A percentile compares a stretch with the other conserved stretches of the same genome.
Conservation (phyloP, 2,113 vertebrate species). For the Regulus satrapa region DNA sequence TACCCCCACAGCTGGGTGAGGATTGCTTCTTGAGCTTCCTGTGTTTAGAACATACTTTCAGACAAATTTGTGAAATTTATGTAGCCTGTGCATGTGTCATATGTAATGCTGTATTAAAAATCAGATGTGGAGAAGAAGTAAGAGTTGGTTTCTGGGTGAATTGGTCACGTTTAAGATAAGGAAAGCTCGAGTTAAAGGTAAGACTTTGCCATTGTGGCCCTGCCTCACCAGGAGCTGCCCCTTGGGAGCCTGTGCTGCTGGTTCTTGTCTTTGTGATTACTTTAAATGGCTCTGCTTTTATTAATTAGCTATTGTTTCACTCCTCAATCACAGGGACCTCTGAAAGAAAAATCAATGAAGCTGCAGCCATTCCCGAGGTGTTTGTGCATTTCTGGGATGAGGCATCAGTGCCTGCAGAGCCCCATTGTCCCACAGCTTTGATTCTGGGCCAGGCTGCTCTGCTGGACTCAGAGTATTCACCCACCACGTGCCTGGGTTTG, state of each 20-base stretch:
- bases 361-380: neutral
- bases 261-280: neutral
- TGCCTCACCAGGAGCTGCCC: neutral
- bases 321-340: neutral
- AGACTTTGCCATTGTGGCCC: neutral
- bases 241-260: neutral
- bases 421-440: neutral
- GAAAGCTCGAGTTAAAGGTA: neutral
- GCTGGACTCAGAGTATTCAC: neutral
- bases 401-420: neutral
- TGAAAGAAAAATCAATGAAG: neutral
- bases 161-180: neutral
- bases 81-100: neutral
- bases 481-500: neutral
- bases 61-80: neutral
- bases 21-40: neutral
- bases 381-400: neutral
- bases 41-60: neutral
- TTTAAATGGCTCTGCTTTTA: neutral
- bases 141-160: neutral
- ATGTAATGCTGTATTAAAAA: neutral
- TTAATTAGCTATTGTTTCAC: conserved; percentile 11
- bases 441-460: neutral
- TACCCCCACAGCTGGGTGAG: neutral
- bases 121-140: neutral